Conservation (phyloP, 2,113 vertebrate species). For the Oncorhynchus masou region DNA sequence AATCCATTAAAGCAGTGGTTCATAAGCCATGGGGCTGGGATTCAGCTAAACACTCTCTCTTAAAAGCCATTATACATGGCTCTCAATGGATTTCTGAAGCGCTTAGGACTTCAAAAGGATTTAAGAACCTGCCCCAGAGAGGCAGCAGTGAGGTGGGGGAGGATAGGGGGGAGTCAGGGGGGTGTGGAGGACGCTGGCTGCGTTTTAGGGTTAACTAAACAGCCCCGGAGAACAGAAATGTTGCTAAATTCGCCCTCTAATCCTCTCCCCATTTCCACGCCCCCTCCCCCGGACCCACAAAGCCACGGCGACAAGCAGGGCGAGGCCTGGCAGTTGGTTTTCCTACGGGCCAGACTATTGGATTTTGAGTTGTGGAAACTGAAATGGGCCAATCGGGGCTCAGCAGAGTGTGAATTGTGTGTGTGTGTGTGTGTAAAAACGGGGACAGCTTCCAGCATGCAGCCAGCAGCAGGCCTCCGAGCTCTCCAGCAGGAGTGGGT, state of each 20-base stretch:
- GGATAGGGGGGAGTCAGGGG: conserved; percentile 27
- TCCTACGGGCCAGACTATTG: conserved; percentile 43
- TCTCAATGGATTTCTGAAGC: conserved; percentile 85
- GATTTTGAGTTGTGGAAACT: conserved; percentile 42
- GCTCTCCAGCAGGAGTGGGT: conserved; percentile 22
- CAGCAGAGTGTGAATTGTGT: conserved; percentile 27
- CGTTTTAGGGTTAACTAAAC: conserved; percentile 84
- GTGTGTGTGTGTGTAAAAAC: conserved; percentile 2
- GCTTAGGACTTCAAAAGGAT: conserved; percentile 86
- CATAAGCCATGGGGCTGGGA: conserved; percentile 88
- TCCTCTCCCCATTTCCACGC: conserved; percentile 73
- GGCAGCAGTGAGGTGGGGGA: conserved; percentile 44
- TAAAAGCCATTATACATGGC: conserved; percentile 89
- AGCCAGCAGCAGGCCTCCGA: too few relatives aligned
- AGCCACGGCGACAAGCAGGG: conserved; percentile 56
- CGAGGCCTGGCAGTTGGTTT: conserved; percentile 49
- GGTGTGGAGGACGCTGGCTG: conserved; percentile 63
- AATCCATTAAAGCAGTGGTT: conserved; percentile 89
- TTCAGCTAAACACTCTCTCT: conserved; percentile 89
- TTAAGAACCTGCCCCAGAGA: conserved; percentile 80
- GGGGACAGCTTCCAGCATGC: background rate
- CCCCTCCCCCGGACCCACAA: conserved; percentile 36
- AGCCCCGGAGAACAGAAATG: conserved; percentile 75
- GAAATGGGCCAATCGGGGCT: conserved; percentile 52
- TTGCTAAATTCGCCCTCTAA: conserved; percentile 78